Conservation (phyloP, 2,113 vertebrate genomes). For the Scartelaos histophorus region DNA sequence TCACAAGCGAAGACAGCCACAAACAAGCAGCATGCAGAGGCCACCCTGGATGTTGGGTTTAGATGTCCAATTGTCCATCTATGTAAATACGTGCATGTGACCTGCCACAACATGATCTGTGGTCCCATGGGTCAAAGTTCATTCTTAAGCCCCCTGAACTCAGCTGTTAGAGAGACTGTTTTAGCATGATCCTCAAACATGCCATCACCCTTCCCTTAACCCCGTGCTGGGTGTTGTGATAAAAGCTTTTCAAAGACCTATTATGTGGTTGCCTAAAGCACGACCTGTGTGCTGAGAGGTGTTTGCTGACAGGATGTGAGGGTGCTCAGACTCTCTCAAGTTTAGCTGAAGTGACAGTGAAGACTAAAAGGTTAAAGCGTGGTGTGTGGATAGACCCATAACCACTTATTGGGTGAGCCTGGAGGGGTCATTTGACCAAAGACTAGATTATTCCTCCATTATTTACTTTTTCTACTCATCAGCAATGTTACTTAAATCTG, state of each 20-base stretch:
- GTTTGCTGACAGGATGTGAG: constrained; percentile 1
- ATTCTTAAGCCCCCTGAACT: constrained; percentile 9
- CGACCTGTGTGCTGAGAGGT: background rate
- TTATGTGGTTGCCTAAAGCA: background rate
- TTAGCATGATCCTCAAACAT: constrained; percentile 29
- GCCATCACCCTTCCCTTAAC: constrained; percentile 6
- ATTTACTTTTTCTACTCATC: too few species aligned
- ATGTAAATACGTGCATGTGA: constrained; percentile 11
- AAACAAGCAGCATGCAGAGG: constrained; percentile 40
- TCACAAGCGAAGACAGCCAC: constrained; percentile 30
- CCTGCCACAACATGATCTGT: constrained; percentile 42
- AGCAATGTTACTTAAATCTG: too few species aligned
- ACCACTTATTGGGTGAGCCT: constrained; percentile 1
- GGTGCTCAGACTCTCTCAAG: constrained; percentile 32
- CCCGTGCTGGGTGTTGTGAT: background rate
- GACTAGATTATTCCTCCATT: background rate
- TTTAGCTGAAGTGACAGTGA: constrained; percentile 10
- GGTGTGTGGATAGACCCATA: constrained; percentile 7
- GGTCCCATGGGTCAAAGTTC: constrained; percentile 38
- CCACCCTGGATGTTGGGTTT: constrained; percentile 28
- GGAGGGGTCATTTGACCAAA: background rate
- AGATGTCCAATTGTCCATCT: background rate
- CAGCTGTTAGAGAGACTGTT: constrained; percentile 35
- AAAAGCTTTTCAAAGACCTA: constrained; percentile 1
- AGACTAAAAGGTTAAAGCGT: constrained; percentile 36